These are phyloP conservation scores for Danaus plexippus DNA, from an alignment of 1,140 invertebrate species.

Conservation along the genomic window DNA sequence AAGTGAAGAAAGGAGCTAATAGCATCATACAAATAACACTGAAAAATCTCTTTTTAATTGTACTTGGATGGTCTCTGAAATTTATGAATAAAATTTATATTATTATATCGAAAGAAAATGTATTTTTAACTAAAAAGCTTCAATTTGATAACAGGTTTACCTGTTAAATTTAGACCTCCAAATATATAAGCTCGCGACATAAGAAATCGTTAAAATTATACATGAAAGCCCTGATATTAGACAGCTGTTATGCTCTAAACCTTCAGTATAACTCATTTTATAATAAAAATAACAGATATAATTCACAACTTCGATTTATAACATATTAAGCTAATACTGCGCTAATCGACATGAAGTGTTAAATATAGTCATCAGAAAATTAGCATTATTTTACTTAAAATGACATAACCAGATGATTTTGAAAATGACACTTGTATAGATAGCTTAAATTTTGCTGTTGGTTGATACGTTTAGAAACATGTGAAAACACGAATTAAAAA, in stretches of 20 bases:
- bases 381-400: too few relatives aligned
- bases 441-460: too few relatives aligned
- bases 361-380: too few relatives aligned
- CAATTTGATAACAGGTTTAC: slow-evolving; percentile 56
- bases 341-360: too few relatives aligned
- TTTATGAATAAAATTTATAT: background rate
- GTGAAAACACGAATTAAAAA: too few relatives aligned
- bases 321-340: too few relatives aligned
- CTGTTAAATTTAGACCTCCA: slow-evolving; percentile 83
- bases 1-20: slow-evolving; percentile 83
- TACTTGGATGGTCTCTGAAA: slow-evolving; percentile 87
- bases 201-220: slow-evolving; percentile 80
- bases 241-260: slow-evolving; percentile 35
- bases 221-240: slow-evolving; percentile 71
- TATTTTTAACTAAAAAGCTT: too few relatives aligned
- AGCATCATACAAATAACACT: slow-evolving; percentile 87
- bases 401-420: too few relatives aligned
- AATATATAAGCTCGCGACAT: slow-evolving; percentile 87
- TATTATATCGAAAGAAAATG: too few relatives aligned
- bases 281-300: background rate
- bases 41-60: slow-evolving; percentile 89
- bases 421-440: too few relatives aligned
- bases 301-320: background rate
- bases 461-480: too few relatives aligned
- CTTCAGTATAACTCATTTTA: slow-evolving; percentile 19